Percentiles rank a stretch among this genome's conserved stretches.
Evolutionary conservation across 2,888 invertebrate species (phyloP).

Genomic region (Adineta ricciae): DNA sequence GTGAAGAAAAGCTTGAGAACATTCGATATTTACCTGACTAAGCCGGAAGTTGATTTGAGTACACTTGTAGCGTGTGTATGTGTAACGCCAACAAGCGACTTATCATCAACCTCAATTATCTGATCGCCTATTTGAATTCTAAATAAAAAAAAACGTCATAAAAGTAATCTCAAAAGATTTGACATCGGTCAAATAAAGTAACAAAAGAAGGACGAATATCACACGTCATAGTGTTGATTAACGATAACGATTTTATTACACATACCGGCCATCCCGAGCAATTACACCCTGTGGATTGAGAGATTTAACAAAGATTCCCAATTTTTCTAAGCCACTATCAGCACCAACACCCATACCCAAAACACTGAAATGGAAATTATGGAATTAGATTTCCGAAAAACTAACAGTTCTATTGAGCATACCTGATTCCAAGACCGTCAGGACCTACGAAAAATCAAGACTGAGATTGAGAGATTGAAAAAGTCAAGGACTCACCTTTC

Average conservation of each 20-base stretch:
- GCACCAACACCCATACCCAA: slow-evolving; percentile 99
- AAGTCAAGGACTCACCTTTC: slow-evolving; percentile 40
- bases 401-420: too few relatives aligned
- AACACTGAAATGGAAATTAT: slow-evolving; percentile 63
- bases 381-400: too few relatives aligned
- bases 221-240: too few relatives aligned
- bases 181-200: too few relatives aligned
- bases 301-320: slow-evolving; percentile 96
- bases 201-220: too few relatives aligned
- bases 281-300: slow-evolving; percentile 93
- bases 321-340: slow-evolving; percentile 72
- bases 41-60: slow-evolving; percentile 53
- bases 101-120: slow-evolving; percentile 96
- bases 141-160: not conserved
- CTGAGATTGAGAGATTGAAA: not conserved
- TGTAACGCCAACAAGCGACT: slow-evolving; percentile 91
- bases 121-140: slow-evolving; percentile 74
- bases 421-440: slow-evolving; percentile 70
- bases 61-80: slow-evolving; percentile 97
- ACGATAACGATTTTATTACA: too few relatives aligned
- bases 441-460: slow-evolving; percentile 52
- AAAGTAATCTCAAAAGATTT: too few relatives aligned
- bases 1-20: not conserved
- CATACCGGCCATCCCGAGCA: slow-evolving; percentile 67
- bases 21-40: not conserved